Conservation (phyloP, 2,888 invertebrate species). For the Noctuana brunneofusca region DNA sequence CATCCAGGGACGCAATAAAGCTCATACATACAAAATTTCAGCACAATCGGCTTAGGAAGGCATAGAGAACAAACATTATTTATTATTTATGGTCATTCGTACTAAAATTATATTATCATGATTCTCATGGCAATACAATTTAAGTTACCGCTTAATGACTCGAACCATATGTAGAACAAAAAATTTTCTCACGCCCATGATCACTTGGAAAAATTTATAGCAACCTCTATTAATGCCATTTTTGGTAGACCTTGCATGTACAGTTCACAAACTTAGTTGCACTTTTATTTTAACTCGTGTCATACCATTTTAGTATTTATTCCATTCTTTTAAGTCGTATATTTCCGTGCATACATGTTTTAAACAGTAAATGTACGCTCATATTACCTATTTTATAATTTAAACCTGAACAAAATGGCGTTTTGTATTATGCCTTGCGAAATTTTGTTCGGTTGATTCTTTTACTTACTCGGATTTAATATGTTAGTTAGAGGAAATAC, state of each 20-base stretch:
- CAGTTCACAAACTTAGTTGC: slow-evolving; percentile 2
- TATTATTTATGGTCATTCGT: background rate
- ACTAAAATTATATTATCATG: background rate
- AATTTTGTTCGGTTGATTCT: slow-evolving; percentile 14
- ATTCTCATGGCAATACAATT: background rate
- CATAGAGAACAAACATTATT: background rate
- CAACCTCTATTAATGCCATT: slow-evolving; percentile 49
- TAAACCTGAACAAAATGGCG: slow-evolving; percentile 18
- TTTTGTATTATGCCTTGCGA: slow-evolving; percentile 26
- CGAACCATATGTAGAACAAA: slow-evolving; percentile 24
- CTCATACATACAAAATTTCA: too few species aligned
- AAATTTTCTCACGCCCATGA: slow-evolving; percentile 52
- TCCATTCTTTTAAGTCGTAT: background rate
- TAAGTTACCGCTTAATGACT: background rate
- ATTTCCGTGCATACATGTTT: slow-evolving; percentile 3
- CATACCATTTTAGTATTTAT: slow-evolving; percentile 1
- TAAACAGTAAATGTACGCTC: background rate
- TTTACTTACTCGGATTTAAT: slow-evolving; percentile 1
- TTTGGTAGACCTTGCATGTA: slow-evolving; percentile 50
- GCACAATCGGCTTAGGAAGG: too few species aligned
- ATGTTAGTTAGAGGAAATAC: slow-evolving; percentile 28
- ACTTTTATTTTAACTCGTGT: background rate
- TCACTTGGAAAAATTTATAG: slow-evolving; percentile 40
- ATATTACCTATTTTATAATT: background rate
- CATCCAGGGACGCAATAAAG: too few species aligned